phyloP scores from a whole-genome alignment of 2,797 vertebrate genomes.

The Syndactyla subalaris region DNA sequence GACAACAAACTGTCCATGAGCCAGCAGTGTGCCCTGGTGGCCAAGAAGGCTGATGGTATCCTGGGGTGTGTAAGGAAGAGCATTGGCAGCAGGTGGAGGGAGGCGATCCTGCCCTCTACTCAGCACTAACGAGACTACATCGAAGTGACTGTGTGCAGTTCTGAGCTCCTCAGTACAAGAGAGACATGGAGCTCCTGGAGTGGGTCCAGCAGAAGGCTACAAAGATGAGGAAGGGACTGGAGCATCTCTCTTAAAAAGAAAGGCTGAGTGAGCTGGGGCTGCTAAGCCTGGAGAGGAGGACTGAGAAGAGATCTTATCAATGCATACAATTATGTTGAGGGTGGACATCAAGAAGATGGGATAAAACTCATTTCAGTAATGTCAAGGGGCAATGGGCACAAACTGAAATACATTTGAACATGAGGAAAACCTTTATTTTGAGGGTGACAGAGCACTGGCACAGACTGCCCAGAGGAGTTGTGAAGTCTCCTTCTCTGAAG shows the following conservation, averaged over 20 bases:
- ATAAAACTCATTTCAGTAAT: background rate
- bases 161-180: background rate
- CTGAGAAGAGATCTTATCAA: background rate
- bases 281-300: background rate
- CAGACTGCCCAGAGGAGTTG: background rate
- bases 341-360: background rate
- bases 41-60: accelerated
- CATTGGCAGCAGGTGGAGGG: background rate
- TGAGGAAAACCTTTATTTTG: background rate
- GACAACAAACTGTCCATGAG: background rate
- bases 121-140: too few species aligned
- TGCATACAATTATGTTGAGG: background rate
- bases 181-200: background rate
- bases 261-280: background rate
- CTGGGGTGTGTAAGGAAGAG: background rate
- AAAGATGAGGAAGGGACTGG: background rate
- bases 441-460: background rate
- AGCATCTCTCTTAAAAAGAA: background rate
- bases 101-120: background rate
- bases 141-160: background rate
- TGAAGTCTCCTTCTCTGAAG: background rate
- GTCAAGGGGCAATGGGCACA: background rate
- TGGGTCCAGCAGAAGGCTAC: background rate
- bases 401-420: background rate
- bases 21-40: background rate